Evolutionary conservation across 2,797 vertebrate species (phyloP).

Genomic region (Pteropus rufus): DNA sequence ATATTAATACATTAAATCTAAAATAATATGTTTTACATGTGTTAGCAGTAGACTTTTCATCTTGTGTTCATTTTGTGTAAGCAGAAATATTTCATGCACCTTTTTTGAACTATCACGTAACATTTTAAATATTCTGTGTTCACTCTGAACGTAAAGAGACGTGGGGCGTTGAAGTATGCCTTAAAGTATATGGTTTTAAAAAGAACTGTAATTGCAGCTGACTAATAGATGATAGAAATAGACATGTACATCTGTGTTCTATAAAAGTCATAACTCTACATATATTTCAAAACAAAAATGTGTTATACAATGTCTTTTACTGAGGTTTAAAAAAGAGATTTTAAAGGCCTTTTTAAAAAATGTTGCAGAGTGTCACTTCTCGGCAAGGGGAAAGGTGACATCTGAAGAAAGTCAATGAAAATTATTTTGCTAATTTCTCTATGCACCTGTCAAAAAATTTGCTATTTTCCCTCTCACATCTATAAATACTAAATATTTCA

Average conservation of each 20-base stretch:
- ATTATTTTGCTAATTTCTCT: not conserved
- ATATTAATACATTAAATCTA: not conserved
- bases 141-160: not conserved
- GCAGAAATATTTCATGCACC: not conserved
- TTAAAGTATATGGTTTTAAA: slow-evolving; percentile 70
- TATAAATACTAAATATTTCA: slow-evolving; percentile 8
- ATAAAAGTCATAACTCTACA: slow-evolving; percentile 68
- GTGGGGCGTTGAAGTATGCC: not conserved
- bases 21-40: not conserved
- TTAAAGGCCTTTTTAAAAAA: not conserved
- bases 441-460: not conserved
- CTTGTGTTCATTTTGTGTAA: not conserved
- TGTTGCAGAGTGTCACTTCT: slow-evolving; percentile 49
- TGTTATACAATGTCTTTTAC: slow-evolving; percentile 63
- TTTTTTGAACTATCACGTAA: not conserved
- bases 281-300: slow-evolving; percentile 73
- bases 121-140: slow-evolving; percentile 28
- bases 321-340: slow-evolving; percentile 15
- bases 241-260: slow-evolving; percentile 73
- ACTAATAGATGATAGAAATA: slow-evolving; percentile 75
- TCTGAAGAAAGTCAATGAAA: slow-evolving; percentile 25
- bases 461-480: not conserved
- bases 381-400: not conserved
- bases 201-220: slow-evolving; percentile 72
- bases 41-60: not conserved